Percentiles rank a stretch among this genome's conserved stretches.
Conservation (phyloP, 2,113 vertebrate genomes). For the Ochotona curzoniae region DNA sequence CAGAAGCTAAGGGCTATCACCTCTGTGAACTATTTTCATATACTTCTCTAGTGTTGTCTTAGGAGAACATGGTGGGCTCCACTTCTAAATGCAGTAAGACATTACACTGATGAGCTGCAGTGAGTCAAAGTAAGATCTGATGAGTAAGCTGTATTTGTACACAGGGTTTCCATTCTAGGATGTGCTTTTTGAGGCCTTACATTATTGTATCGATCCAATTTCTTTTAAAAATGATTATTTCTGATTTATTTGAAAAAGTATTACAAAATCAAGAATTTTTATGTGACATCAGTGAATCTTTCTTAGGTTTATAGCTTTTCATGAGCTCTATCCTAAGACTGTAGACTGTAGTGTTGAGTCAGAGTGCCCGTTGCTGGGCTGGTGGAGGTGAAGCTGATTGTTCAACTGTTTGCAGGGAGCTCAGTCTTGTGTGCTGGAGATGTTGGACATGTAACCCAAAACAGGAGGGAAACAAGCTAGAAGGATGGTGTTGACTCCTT, state of each 20-base stretch:
- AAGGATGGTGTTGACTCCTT: background rate
- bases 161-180: constrained; percentile 14
- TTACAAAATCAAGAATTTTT: constrained; percentile 4
- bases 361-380: background rate
- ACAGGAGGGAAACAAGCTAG: background rate
- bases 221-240: constrained; percentile 18
- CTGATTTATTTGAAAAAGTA: constrained; percentile 14
- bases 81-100: constrained; percentile 18
- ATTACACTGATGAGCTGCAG: background rate
- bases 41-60: constrained; percentile 35
- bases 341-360: background rate
- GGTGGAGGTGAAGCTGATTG: background rate
- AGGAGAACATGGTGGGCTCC: constrained; percentile 6
- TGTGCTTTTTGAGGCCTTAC: constrained; percentile 46
- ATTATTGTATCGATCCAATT: constrained; percentile 27
- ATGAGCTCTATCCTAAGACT: background rate
- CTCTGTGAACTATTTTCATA: background rate
- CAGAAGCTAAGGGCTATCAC: constrained; percentile 17
- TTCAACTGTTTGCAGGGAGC: background rate
- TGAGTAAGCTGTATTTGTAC: background rate
- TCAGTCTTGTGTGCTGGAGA: background rate
- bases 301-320: background rate
- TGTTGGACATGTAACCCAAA: background rate
- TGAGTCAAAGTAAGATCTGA: constrained; percentile 40
- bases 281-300: background rate